phyloP scores from a whole-genome alignment of 2,113 vertebrate genomes.

The Notechis scutatus region DNA sequence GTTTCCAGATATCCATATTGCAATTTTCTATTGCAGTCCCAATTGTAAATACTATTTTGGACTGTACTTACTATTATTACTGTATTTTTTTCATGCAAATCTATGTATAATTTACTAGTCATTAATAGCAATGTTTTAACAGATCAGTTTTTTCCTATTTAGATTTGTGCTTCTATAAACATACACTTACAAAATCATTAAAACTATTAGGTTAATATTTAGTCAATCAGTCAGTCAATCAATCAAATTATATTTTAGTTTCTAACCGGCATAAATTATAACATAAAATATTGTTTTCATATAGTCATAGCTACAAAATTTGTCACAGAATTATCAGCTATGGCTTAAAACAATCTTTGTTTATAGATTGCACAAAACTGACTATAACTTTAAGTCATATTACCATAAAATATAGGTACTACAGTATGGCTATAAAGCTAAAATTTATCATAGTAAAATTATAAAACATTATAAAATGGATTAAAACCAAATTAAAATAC shows the following conservation, averaged over 20 bases:
- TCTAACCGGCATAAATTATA: not conserved
- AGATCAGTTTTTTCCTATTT: not conserved
- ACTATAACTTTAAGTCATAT: not conserved
- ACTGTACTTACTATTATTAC: not conserved
- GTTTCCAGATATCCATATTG: not conserved
- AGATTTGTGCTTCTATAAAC: not conserved
- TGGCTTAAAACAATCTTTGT: not conserved
- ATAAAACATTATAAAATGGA: not conserved
- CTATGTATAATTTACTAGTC: not conserved
- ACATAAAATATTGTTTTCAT: not conserved
- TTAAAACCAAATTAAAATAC: not conserved
- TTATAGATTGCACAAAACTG: not conserved
- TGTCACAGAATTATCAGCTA: not conserved
- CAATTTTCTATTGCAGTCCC: not conserved
- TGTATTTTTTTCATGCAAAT: not conserved
- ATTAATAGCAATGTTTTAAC: not conserved
- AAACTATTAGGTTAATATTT: not conserved
- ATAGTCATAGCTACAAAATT: not conserved
- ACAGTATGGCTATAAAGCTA: not conserved
- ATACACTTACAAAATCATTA: not conserved
- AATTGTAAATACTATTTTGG: not conserved
- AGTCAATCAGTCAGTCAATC: not conserved
- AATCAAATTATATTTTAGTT: not conserved
- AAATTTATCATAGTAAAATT: not conserved
- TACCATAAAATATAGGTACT: not conserved